Percentiles rank a stretch among this genome's conserved stretches.
These are phyloP conservation scores for Brassicogethes aeneus DNA, from an alignment of 2,888 invertebrate species.

Conservation along the genomic window DNA sequence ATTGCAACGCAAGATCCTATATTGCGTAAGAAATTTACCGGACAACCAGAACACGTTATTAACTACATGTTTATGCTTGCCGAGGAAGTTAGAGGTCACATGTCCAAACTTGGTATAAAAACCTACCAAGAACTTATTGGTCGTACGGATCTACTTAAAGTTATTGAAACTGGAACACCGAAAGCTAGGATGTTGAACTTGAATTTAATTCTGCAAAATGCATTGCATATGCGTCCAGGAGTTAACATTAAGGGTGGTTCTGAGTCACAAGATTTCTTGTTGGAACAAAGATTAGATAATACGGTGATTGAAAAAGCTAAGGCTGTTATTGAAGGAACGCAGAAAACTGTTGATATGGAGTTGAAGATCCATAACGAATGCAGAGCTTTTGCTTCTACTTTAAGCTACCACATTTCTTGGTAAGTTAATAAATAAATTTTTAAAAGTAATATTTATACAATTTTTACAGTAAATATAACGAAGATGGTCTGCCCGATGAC, in stretches of 20 bases:
- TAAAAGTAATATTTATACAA: slow-evolving; percentile 5
- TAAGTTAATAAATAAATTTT: slow-evolving; percentile 40
- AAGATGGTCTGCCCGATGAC: slow-evolving; percentile 74
- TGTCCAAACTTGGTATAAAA: slow-evolving; percentile 85
- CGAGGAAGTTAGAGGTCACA: slow-evolving; percentile 87
- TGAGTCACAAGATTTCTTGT: slow-evolving; percentile 75
- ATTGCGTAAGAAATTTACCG: slow-evolving; percentile 90
- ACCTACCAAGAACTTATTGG: slow-evolving; percentile 73
- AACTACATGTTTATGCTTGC: slow-evolving; percentile 97
- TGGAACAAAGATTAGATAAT: slow-evolving; percentile 77
- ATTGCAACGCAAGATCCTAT: slow-evolving; percentile 98
- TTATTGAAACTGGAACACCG: slow-evolving; percentile 56
- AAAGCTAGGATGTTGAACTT: slow-evolving; percentile 85
- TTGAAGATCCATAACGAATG: slow-evolving; percentile 85
- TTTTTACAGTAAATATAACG: slow-evolving; percentile 68
- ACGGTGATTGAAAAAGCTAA: slow-evolving; percentile 62
- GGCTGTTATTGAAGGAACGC: slow-evolving; percentile 65
- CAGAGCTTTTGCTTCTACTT: slow-evolving; percentile 85
- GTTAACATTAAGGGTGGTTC: slow-evolving; percentile 87
- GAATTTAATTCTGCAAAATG: slow-evolving; percentile 77
- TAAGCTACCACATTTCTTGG: slow-evolving; percentile 93
- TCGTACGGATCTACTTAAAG: slow-evolving; percentile 78
- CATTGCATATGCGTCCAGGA: slow-evolving; percentile 80
- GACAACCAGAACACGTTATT: slow-evolving; percentile 94
- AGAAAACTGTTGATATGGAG: slow-evolving; percentile 58